These are phyloP conservation scores for Drosophila lowei DNA, from an alignment of 1,140 invertebrate genomes.

Conservation along the genomic window DNA sequence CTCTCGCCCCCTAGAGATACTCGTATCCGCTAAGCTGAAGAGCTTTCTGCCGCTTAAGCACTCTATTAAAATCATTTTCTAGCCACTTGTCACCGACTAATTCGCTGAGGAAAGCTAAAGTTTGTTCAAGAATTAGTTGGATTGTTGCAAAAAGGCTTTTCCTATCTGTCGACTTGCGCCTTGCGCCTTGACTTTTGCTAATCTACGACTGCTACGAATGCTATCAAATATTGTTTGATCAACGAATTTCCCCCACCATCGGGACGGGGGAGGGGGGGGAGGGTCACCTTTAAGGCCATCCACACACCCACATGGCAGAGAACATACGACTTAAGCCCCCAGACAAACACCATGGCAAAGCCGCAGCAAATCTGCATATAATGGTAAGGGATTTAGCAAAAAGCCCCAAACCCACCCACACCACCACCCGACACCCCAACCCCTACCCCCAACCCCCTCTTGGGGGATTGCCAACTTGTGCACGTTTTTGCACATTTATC, in stretches of 20 bases:
- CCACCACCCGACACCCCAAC: too few relatives aligned
- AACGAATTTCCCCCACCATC: conserved; percentile 19
- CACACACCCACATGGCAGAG: background rate
- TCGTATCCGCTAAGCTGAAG: too few relatives aligned
- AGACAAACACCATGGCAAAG: conserved; percentile 25
- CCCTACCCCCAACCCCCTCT: background rate
- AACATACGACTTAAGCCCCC: conserved; percentile 24
- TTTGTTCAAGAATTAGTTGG: conserved; percentile 1
- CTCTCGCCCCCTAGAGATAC: too few relatives aligned
- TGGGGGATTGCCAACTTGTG: conserved; percentile 55
- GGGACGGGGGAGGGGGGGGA: too few relatives aligned
- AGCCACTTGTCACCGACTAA: conserved; percentile 14
- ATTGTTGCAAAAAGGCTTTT: conserved; percentile 15
- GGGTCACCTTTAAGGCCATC: conserved; percentile 13
- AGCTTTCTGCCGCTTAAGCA: too few relatives aligned
- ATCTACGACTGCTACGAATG: conserved; percentile 21
- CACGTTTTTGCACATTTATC: conserved; percentile 77
- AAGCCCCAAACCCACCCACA: conserved; percentile 2
- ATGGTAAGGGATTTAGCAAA: conserved; percentile 18
- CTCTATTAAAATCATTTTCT: too few relatives aligned
- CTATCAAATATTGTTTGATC: conserved; percentile 48
- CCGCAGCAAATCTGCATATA: conserved; percentile 70
- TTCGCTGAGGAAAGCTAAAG: conserved; percentile 13
- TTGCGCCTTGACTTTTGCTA: conserved; percentile 17
- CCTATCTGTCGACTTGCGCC: conserved; percentile 18